Evolutionary conservation across 2,888 invertebrate species (phyloP), one percentile per base, ranked within the genome.

Genomic region (Sthenelais limicola): DNA sequence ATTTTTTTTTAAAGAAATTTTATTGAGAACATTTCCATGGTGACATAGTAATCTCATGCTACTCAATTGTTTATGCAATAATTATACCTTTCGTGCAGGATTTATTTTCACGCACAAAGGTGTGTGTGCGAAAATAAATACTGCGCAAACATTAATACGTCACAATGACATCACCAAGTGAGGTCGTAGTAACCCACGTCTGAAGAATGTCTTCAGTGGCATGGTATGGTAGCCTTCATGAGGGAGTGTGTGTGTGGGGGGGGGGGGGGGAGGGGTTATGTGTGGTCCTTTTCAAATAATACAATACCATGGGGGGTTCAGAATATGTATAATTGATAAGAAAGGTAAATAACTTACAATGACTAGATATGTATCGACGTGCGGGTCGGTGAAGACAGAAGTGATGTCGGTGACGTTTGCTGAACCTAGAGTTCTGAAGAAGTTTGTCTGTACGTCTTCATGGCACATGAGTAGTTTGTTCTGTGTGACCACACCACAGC

Each of bases 361-460:
- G 48, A 88, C 78, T 73, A 85, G 81, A 76, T 84, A 88, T 3
- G 80, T 79, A 35, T 78, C 77, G 51, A 47, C 58, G 28, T 32
- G 58, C 18, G 70, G 43, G 52, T 77, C 74, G 21, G 67, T 49
- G 12, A 67, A 47, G 26, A 77, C 51, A n/a, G 58, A 75, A 0
- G 84, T 82, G 35, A 88, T 79, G 74, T 86, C 86, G 28, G 82
- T 78, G 3, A 88, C 73, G 72, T 83, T 82, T 18, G 83, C 86
- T 75, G 83, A 82, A 32, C 84, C 86, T 0, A 88, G 80, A 0
- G 85, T 84, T 24, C 85, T 81, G 68, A 84, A 81, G 77, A 86
- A 87, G 77, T 82, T 83, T 3, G 84, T 86, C 73, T 86, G 83
- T 4, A 84, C 70, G 62, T 88, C 86, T 73, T 88, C 88, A 68